phyloP scores from a whole-genome alignment of 2,113 vertebrate species.

The Chiloscyllium plagiosum region DNA sequence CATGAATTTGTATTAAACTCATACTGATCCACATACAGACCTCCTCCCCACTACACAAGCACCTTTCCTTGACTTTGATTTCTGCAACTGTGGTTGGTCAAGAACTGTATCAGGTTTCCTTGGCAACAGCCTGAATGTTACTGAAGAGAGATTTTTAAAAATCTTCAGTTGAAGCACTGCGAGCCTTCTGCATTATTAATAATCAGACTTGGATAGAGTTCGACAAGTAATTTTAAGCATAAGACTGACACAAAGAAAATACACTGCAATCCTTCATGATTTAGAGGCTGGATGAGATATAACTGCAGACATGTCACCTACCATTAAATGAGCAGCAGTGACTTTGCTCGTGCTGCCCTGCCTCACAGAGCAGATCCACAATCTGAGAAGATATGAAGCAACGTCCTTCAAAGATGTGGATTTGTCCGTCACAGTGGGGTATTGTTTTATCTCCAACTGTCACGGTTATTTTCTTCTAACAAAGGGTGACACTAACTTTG shows the following conservation, averaged over 20 bases:
- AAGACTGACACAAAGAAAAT: not conserved
- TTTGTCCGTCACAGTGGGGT: not conserved
- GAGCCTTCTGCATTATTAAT: slow-evolving; percentile 36
- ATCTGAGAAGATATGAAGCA: not conserved
- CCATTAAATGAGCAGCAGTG: not conserved
- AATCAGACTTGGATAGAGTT: slow-evolving; percentile 39
- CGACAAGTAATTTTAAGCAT: slow-evolving; percentile 36
- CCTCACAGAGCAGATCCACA: not conserved
- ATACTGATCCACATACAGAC: not conserved
- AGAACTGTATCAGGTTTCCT: slow-evolving; percentile 21
- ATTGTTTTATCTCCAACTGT: slow-evolving; percentile 27
- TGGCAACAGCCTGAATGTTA: not conserved
- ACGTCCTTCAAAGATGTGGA: slow-evolving; percentile 4
- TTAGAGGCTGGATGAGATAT: not conserved
- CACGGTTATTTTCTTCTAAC: slow-evolving; percentile 13
- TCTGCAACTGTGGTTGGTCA: slow-evolving; percentile 31
- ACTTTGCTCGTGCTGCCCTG: not conserved
- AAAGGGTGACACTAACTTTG: slow-evolving; percentile 21
- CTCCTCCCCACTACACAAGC: not conserved
- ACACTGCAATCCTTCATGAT: slow-evolving; percentile 38
- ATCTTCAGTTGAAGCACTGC: slow-evolving; percentile 36
- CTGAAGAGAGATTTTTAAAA: slow-evolving; percentile 27
- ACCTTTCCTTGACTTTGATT: not conserved
- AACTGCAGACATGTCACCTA: not conserved
- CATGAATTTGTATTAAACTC: not conserved